These are phyloP conservation scores for Pteropus rufus DNA, from an alignment of 2,797 vertebrate genomes.

Conservation along the genomic window DNA sequence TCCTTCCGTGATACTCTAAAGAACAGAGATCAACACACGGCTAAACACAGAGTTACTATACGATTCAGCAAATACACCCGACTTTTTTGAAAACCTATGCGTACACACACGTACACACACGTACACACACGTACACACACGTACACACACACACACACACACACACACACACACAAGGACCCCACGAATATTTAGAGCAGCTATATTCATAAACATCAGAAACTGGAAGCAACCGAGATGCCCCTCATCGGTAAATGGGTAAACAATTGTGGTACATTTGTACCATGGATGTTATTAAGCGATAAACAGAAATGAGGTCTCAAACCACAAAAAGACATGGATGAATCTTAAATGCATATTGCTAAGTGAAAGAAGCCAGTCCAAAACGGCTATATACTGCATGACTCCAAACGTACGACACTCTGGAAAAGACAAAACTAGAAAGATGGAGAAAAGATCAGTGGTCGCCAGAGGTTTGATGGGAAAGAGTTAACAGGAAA, in stretches of 20 bases:
- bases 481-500: neutral
- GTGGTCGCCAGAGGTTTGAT: neutral
- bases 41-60: neutral
- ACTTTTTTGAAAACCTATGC: neutral
- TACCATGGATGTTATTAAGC: neutral
- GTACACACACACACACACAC: neutral
- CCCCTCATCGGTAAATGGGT: neutral
- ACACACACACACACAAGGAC: neutral
- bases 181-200: neutral
- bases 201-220: neutral
- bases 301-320: neutral
- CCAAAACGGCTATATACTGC: neutral
- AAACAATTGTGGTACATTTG: neutral
- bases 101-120: too few relatives aligned
- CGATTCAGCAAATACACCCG: neutral
- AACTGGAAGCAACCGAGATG: neutral
- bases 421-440: neutral
- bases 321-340: neutral
- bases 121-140: neutral
- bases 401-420: neutral
- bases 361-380: neutral
- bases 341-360: neutral
- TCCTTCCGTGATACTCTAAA: neutral
- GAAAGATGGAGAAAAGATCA: neutral
- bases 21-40: neutral